Percentiles rank a stretch among this genome's conserved stretches.
Evolutionary conservation across 2,797 vertebrate genomes (phyloP).

Genomic region (Morelia viridis): DNA sequence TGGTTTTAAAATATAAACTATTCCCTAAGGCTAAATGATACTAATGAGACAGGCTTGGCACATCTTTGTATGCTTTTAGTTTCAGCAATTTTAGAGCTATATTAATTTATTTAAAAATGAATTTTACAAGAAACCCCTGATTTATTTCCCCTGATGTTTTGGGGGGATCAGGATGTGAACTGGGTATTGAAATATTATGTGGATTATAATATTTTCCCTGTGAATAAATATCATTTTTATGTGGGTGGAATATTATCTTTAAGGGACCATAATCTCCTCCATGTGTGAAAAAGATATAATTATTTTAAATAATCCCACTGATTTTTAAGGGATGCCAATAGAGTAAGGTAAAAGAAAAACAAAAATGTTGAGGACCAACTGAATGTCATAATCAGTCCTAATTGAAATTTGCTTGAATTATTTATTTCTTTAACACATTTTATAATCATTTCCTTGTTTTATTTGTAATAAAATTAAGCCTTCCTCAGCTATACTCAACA

Average conservation of each 20-base stretch:
- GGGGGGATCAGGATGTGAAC: slow-evolving; percentile 45
- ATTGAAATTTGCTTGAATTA: neutral
- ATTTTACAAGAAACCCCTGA: slow-evolving; percentile 43
- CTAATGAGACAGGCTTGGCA: neutral
- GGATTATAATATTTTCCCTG: slow-evolving; percentile 7
- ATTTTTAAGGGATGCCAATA: neutral
- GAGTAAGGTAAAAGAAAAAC: neutral
- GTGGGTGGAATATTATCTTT: neutral
- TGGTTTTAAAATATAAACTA: neutral
- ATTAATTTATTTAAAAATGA: slow-evolving; percentile 31
- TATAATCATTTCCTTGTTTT: no score
- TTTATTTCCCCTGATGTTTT: slow-evolving; percentile 30
- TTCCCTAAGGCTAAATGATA: no score
- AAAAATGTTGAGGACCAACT: neutral
- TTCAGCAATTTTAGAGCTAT: slow-evolving; percentile 6
- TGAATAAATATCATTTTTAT: neutral
- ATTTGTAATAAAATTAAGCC: neutral
- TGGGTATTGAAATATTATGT: slow-evolving; percentile 31
- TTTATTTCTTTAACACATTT: no score
- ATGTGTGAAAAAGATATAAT: neutral
- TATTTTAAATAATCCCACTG: neutral
- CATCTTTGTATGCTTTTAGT: neutral
- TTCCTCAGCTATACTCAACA: neutral
- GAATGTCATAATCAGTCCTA: neutral
- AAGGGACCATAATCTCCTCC: neutral